These are phyloP conservation scores for Tetragnatha versicolor DNA, from an alignment of 1,140 invertebrate species.

Conservation along the genomic window DNA sequence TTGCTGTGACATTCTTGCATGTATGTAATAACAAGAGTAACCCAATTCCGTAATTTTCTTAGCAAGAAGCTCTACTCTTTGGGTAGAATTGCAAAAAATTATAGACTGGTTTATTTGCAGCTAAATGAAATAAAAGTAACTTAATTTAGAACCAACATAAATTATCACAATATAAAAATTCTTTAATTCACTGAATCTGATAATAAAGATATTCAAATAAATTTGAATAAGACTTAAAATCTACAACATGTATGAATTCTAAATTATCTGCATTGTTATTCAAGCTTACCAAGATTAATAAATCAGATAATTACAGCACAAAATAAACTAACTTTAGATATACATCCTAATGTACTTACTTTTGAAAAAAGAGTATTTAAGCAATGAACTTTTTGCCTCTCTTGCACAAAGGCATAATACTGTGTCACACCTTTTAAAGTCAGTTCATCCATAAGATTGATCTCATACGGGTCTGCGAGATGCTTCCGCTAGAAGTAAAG, in stretches of 20 bases:
- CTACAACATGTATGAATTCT: neutral
- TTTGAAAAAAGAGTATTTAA: slow-evolving; percentile 99
- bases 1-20: slow-evolving; percentile 98
- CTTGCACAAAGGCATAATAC: slow-evolving; percentile 99
- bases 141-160: too few relatives aligned
- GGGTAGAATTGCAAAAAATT: slow-evolving; percentile 99
- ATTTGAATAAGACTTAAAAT: neutral
- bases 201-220: neutral
- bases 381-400: slow-evolving; percentile 99
- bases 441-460: slow-evolving; percentile 99
- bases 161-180: too few relatives aligned
- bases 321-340: too few relatives aligned
- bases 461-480: slow-evolving; percentile 95
- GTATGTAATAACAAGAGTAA: slow-evolving; percentile 99
- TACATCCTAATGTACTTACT: too few relatives aligned
- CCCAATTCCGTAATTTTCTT: slow-evolving; percentile 99
- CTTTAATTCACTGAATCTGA: too few relatives aligned
- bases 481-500: slow-evolving; percentile 78
- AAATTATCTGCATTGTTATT: neutral
- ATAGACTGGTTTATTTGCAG: slow-evolving; percentile 99
- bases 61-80: slow-evolving; percentile 96
- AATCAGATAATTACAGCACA: too few relatives aligned
- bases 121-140: slow-evolving; percentile 63
- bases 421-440: slow-evolving; percentile 99
- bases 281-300: too few relatives aligned